Evolutionary conservation across 2,797 vertebrate species (phyloP).

Genomic region (Hybognathus amarus): DNA sequence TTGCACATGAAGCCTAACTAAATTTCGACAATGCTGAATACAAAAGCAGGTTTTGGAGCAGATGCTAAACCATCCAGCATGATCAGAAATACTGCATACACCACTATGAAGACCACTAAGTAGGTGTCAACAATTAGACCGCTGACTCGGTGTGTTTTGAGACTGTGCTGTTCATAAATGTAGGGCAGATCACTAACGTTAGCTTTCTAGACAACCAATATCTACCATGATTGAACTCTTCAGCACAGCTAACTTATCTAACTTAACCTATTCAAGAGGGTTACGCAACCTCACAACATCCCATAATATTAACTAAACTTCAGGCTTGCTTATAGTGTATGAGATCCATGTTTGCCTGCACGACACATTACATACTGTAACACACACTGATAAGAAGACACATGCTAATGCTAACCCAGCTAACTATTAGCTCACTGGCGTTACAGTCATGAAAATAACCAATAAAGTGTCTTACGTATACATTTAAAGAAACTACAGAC

Average conservation of each 20-base stretch:
- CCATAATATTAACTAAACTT: too few species aligned
- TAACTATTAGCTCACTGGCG: slow-evolving; percentile 35
- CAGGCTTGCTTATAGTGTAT: not conserved
- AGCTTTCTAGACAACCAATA: not conserved
- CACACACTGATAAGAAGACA: slow-evolving; percentile 13
- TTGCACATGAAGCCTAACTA: not conserved
- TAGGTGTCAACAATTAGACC: not conserved
- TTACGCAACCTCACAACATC: not conserved
- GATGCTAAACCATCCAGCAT: not conserved
- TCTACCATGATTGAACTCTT: not conserved
- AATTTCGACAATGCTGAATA: not conserved
- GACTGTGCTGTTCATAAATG: not conserved
- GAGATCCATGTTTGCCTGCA: not conserved
- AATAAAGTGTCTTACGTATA: not conserved
- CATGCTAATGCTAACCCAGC: slow-evolving; percentile 44
- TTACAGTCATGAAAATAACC: not conserved
- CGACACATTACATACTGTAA: not conserved
- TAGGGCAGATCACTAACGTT: not conserved
- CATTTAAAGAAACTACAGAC: not conserved
- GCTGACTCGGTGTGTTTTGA: not conserved
- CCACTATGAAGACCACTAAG: not conserved
- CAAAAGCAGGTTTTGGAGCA: too few species aligned
- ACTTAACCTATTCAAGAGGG: not conserved
- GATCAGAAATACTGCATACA: not conserved
- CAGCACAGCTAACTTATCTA: not conserved